Percentiles rank a stretch among this genome's conserved stretches.
These are phyloP conservation scores for Drosophila nr. perissopoda DNA, from an alignment of 2,888 invertebrate genomes.

Conservation along the genomic window DNA sequence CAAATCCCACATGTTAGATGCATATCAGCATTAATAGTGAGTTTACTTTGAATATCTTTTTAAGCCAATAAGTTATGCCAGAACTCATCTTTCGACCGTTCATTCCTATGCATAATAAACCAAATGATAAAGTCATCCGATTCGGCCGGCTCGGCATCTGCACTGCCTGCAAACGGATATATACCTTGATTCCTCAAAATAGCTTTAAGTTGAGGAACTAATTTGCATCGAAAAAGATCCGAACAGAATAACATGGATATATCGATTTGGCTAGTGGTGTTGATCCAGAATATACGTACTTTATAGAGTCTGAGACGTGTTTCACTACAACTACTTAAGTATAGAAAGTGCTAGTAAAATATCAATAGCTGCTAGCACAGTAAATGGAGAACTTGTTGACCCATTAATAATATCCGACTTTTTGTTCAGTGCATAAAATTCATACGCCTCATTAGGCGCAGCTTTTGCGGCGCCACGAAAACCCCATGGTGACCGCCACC, in stretches of 20 bases:
- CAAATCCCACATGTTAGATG: background rate
- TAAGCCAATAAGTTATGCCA: background rate
- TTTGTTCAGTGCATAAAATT: conserved; percentile 6
- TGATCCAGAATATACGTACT: background rate
- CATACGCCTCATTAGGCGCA: conserved; percentile 43
- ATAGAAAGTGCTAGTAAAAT: background rate
- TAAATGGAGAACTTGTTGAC: background rate
- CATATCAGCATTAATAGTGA: no score
- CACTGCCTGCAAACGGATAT: background rate
- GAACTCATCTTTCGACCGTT: background rate
- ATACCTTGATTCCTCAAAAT: background rate
- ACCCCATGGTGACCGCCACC: conserved; percentile 23
- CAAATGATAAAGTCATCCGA: background rate
- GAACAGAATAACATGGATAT: background rate
- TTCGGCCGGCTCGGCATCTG: no score
- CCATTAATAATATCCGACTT: background rate
- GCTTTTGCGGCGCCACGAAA: conserved; percentile 16
- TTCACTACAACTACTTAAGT: background rate
- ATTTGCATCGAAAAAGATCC: background rate
- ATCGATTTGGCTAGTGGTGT: background rate
- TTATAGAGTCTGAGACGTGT: background rate
- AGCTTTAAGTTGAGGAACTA: background rate
- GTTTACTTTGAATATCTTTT: background rate
- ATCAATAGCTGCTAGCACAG: background rate
- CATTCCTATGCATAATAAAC: background rate